Percentiles rank a stretch among this genome's conserved stretches.
Conservation (phyloP, 2,113 vertebrate species). For the Gymnorhina tibicen region DNA sequence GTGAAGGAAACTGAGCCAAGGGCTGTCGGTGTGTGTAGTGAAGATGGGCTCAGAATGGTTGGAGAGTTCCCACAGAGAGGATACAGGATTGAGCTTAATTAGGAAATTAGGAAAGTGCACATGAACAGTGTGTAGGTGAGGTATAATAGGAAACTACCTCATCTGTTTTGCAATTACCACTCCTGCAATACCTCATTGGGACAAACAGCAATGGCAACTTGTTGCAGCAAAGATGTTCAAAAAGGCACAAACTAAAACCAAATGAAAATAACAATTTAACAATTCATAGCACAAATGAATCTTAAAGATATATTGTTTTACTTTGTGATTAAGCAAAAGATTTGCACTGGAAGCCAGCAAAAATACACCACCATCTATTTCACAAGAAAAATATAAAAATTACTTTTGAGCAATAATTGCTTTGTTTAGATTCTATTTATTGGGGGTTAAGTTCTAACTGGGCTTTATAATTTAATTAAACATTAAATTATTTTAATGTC, state of each 20-base stretch:
- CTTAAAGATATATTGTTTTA: neutral
- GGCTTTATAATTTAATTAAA: constrained; percentile 71
- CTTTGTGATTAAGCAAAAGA: constrained; percentile 10
- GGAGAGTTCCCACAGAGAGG: neutral
- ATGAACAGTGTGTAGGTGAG: neutral
- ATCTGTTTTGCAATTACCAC: neutral
- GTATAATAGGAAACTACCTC: neutral
- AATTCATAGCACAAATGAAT: neutral
- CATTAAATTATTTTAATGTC: constrained; percentile 51
- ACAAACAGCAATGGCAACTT: neutral
- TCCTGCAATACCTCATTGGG: neutral
- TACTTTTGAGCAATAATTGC: constrained; percentile 60
- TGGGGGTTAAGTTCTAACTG: constrained; percentile 50
- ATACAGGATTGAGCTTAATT: neutral
- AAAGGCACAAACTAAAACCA: neutral
- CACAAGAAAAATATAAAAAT: constrained; percentile 53
- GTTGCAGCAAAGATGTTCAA: neutral
- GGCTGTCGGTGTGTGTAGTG: neutral
- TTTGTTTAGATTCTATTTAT: constrained; percentile 70
- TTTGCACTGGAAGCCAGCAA: neutral
- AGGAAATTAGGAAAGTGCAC: neutral
- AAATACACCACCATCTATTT: constrained; percentile 3
- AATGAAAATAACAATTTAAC: neutral
- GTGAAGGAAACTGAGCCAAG: neutral
- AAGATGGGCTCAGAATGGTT: neutral